phyloP scores from a whole-genome alignment of 1,140 invertebrate species.

The Rhizoglyphus robini region DNA sequence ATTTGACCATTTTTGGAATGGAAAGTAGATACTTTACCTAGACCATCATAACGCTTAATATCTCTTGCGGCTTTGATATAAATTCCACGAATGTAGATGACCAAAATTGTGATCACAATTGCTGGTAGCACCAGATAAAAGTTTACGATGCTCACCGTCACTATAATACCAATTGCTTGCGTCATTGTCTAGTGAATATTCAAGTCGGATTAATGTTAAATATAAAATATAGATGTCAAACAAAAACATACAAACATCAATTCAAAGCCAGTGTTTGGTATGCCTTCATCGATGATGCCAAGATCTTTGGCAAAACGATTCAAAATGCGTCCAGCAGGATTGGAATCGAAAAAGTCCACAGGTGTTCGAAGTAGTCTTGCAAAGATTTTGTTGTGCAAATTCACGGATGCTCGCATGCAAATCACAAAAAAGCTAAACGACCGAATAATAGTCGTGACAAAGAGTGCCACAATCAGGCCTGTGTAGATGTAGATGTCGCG shows the following conservation, averaged over 20 bases:
- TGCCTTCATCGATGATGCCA: conserved; percentile 66
- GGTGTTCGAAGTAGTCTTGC: conserved; percentile 57
- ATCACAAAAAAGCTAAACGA: conserved; percentile 58
- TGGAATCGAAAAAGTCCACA: conserved; percentile 75
- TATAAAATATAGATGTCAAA: conserved; percentile 27
- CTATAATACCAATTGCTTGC: conserved; percentile 12
- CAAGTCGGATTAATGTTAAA: no score
- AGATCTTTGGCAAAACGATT: conserved; percentile 74
- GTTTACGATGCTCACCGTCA: conserved; percentile 15
- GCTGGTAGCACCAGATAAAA: conserved; percentile 50
- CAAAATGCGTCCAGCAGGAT: conserved; percentile 59
- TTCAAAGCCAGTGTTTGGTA: conserved; percentile 63
- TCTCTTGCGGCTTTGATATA: conserved; percentile 67
- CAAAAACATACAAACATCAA: conserved; percentile 57
- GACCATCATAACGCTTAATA: conserved; percentile 75
- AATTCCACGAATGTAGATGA: conserved; percentile 42
- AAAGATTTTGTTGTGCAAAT: conserved; percentile 70
- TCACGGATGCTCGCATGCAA: conserved; percentile 60
- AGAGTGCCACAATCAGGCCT: no score
- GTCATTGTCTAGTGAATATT: no score
- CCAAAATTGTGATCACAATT: conserved; percentile 46
- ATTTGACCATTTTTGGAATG: no score
- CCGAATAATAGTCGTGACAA: conserved; percentile 36
- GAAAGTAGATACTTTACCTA: no score
- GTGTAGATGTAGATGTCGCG: conserved; percentile 28